Conservation (phyloP, 2,113 vertebrate genomes). For the Chionodraco myersi region DNA sequence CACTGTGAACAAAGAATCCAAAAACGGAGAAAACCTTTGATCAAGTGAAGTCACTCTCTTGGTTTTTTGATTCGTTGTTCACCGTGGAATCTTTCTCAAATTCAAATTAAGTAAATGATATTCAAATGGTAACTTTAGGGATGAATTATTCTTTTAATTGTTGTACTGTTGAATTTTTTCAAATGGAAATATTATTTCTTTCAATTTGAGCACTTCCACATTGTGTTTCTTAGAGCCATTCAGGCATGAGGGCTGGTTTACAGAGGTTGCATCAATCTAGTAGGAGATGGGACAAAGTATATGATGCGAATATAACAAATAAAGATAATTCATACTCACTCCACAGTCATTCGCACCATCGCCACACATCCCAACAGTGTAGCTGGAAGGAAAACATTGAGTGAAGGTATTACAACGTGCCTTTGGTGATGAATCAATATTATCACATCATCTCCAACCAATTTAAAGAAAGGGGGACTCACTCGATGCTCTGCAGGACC, state of each 20-base stretch:
- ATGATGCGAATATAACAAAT: not conserved
- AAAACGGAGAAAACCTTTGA: too few species aligned
- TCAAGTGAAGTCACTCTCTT: too few species aligned
- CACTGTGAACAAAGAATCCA: too few species aligned
- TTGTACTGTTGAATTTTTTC: not conserved
- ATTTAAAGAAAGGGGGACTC: constrained; percentile 70
- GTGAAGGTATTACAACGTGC: not conserved
- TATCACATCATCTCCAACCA: not conserved
- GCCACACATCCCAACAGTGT: constrained; percentile 98
- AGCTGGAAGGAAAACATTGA: constrained; percentile 82
- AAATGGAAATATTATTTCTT: not conserved
- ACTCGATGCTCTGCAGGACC: constrained; percentile 95
- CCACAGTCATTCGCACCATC: constrained; percentile 99
- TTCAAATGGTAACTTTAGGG: too few species aligned
- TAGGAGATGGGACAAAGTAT: not conserved
- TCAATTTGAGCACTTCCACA: not conserved
- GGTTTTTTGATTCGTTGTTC: too few species aligned
- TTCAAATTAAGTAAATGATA: too few species aligned
- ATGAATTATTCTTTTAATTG: not conserved
- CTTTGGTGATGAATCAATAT: not conserved
- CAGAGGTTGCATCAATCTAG: not conserved
- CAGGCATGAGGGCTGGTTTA: not conserved
- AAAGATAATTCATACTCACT: constrained; percentile 83
- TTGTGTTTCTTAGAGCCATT: not conserved
- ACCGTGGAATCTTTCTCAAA: too few species aligned